Evolutionary conservation across 2,888 invertebrate species (phyloP).

Genomic region (Rutpela maculata): DNA sequence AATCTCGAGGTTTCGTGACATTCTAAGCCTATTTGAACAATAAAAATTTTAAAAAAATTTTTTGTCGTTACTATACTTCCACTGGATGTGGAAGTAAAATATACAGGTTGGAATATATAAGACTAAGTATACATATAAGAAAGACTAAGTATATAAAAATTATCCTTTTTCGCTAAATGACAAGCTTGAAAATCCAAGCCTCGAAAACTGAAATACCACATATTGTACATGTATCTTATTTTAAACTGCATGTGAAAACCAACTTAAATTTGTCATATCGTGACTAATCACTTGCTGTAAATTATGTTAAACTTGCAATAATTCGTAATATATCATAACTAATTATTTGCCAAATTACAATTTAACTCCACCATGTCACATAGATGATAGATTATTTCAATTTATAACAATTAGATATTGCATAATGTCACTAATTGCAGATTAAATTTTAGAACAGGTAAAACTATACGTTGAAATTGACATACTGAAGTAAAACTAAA

Average conservation of each 20-base stretch:
- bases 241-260: slow-evolving; percentile 9
- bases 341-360: slow-evolving; percentile 55
- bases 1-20: too few relatives aligned
- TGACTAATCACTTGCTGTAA: slow-evolving; percentile 29
- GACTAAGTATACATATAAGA: too few relatives aligned
- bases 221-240: background rate
- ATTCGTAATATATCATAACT: slow-evolving; percentile 52
- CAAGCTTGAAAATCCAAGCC: too few relatives aligned
- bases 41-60: too few relatives aligned
- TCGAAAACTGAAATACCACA: too few relatives aligned
- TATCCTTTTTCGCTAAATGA: too few relatives aligned
- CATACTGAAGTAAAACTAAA: too few relatives aligned
- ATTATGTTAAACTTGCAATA: slow-evolving; percentile 33
- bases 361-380: slow-evolving; percentile 51
- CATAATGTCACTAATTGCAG: slow-evolving; percentile 33
- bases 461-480: background rate
- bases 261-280: slow-evolving; percentile 27
- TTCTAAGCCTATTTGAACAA: too few relatives aligned
- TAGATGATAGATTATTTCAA: slow-evolving; percentile 55
- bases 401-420: slow-evolving; percentile 49
- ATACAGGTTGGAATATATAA: too few relatives aligned
- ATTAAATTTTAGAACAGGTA: slow-evolving; percentile 17
- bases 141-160: too few relatives aligned
- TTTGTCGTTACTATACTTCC: too few relatives aligned
- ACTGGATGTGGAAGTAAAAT: too few relatives aligned